A percentile compares a stretch with the other conserved stretches of the same genome.
Evolutionary conservation across 2,113 vertebrate species (phyloP).

Genomic region (Panthera leo): DNA sequence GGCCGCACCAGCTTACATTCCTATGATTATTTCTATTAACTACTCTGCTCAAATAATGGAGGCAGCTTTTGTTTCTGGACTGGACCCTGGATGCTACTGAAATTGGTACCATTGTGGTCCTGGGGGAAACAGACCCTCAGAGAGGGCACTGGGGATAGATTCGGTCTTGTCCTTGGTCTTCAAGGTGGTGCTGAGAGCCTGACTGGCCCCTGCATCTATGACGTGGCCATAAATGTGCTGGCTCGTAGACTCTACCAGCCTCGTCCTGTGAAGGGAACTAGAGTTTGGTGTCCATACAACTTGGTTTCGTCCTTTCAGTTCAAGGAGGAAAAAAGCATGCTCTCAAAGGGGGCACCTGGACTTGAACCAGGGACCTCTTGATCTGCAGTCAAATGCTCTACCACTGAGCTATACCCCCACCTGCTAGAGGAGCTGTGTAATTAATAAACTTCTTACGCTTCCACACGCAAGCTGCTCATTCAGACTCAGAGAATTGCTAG

Average conservation of each 20-base stretch:
- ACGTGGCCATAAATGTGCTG: background rate
- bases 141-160: background rate
- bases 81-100: background rate
- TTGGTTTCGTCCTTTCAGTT: background rate
- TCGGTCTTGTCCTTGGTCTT: background rate
- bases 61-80: background rate
- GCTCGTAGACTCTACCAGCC: background rate
- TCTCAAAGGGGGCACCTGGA: background rate
- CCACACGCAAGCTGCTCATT: too few species aligned
- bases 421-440: fast-evolving
- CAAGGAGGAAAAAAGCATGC: background rate
- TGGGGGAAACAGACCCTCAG: background rate
- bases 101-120: background rate
- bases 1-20: too few species aligned
- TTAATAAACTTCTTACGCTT: background rate
- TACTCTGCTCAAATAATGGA: background rate
- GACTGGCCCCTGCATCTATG: background rate
- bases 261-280: background rate
- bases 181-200: background rate
- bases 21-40: background rate
- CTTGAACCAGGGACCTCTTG: constrained; percentile 31
- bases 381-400: background rate
- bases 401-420: background rate
- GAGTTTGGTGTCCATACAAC: background rate
- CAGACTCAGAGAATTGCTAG: background rate